Percentiles rank a stretch among this genome's conserved stretches.
These are phyloP conservation scores for Alligator mississippiensis DNA, from an alignment of 2,113 vertebrate genomes.

Conservation along the genomic window DNA sequence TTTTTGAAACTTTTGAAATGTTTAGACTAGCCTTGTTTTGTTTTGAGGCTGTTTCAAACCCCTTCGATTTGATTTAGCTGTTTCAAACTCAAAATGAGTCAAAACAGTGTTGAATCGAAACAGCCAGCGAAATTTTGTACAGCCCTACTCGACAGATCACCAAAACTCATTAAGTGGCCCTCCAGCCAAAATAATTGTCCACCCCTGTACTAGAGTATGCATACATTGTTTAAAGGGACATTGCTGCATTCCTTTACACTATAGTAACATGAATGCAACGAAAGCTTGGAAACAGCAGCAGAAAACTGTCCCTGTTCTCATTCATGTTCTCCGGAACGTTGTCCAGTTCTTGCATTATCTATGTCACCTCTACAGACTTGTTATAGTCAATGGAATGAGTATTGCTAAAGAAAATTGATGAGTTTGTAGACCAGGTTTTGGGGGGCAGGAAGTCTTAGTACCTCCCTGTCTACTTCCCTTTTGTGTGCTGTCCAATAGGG, in stretches of 20 bases:
- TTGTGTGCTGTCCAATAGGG: fast-evolving
- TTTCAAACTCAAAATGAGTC: too few relatives aligned
- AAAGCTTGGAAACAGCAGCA: constrained; percentile 4
- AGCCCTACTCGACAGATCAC: too few relatives aligned
- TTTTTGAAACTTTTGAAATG: too few relatives aligned
- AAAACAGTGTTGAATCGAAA: too few relatives aligned
- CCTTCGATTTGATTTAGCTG: too few relatives aligned
- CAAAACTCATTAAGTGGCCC: too few relatives aligned
- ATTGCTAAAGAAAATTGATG: too few relatives aligned
- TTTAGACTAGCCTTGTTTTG: too few relatives aligned
- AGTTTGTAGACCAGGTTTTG: background rate
- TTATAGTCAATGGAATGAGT: background rate
- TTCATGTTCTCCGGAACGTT: background rate
- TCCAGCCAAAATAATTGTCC: too few relatives aligned
- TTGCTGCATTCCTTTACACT: constrained; percentile 9
- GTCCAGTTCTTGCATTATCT: fast-evolving
- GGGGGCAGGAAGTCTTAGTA: background rate
- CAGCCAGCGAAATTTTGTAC: too few relatives aligned
- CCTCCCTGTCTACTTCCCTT: background rate
- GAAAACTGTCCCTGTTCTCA: background rate
- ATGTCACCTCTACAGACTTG: background rate
- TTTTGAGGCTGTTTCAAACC: too few relatives aligned
- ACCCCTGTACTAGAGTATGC: background rate
- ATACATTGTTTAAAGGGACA: background rate
- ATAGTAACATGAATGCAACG: background rate